Evolutionary conservation across 2,888 invertebrate genomes (phyloP).

Genomic region (Xiphydria camelus): DNA sequence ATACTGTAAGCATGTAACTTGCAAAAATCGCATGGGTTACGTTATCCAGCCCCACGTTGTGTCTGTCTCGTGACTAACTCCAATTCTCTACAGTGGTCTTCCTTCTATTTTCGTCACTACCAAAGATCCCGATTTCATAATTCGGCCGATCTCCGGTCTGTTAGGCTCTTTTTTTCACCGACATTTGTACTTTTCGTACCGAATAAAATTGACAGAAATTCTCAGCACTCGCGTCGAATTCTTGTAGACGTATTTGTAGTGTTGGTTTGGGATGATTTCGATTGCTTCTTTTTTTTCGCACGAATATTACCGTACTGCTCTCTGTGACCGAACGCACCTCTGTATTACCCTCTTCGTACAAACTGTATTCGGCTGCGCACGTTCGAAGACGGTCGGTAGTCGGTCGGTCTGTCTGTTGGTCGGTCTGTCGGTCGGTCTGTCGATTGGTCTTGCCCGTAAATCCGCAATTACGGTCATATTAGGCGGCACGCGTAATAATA

Average conservation of each 20-base stretch:
- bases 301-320: too few relatives aligned
- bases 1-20: slow-evolving; percentile 10
- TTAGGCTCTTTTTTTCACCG: slow-evolving; percentile 14
- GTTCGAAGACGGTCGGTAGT: too few relatives aligned
- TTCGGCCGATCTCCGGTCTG: too few relatives aligned
- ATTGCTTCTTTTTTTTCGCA: too few relatives aligned
- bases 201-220: slow-evolving; percentile 27
- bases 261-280: too few relatives aligned
- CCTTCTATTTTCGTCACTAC: too few relatives aligned
- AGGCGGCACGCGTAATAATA: slow-evolving; percentile 37
- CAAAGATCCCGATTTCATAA: slow-evolving; percentile 19
- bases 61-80: too few relatives aligned
- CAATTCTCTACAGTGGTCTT: too few relatives aligned
- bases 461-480: slow-evolving; percentile 38
- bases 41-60: slow-evolving; percentile 41
- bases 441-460: slow-evolving; percentile 40
- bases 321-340: too few relatives aligned
- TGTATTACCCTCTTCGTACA: too few relatives aligned
- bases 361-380: too few relatives aligned
- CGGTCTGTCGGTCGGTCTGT: slow-evolving; percentile 34
- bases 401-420: slow-evolving; percentile 32
- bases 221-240: slow-evolving; percentile 21
- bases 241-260: too few relatives aligned
- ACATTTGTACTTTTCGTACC: slow-evolving; percentile 23
- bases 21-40: slow-evolving; percentile 47